Evolutionary conservation across 2,888 invertebrate genomes (phyloP).

Genomic region (Schrankia costaestrigalis): DNA sequence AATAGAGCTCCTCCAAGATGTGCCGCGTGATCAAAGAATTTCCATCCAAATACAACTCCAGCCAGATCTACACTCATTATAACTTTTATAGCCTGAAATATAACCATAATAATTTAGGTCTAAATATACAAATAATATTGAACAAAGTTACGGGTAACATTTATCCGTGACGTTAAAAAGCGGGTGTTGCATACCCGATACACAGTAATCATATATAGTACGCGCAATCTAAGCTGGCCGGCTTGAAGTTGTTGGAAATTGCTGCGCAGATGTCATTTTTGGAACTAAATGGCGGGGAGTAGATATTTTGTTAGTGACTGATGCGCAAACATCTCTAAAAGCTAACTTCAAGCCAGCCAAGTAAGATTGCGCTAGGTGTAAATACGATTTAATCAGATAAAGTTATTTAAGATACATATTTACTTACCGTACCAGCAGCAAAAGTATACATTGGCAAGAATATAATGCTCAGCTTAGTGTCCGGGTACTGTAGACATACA

Average conservation of each 20-base stretch:
- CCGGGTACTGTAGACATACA: slow-evolving; percentile 93
- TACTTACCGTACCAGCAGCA: slow-evolving; percentile 89
- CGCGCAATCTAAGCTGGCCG: too few relatives aligned
- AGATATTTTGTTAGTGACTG: too few relatives aligned
- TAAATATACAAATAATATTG: not conserved
- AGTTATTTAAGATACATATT: not conserved
- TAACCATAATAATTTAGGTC: not conserved
- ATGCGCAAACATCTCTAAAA: too few relatives aligned
- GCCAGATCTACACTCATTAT: slow-evolving; percentile 91
- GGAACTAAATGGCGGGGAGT: too few relatives aligned
- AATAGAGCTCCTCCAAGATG: slow-evolving; percentile 96
- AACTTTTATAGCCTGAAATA: slow-evolving; percentile 89
- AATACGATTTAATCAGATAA: too few relatives aligned
- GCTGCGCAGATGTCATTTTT: too few relatives aligned
- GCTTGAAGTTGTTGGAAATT: too few relatives aligned
- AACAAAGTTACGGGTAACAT: not conserved
- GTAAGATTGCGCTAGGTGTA: too few relatives aligned
- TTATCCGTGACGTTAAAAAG: too few relatives aligned
- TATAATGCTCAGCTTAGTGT: slow-evolving; percentile 92
- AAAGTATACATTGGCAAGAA: slow-evolving; percentile 95
- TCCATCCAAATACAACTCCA: slow-evolving; percentile 93
- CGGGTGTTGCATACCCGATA: too few relatives aligned
- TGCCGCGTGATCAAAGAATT: slow-evolving; percentile 98
- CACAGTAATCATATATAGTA: too few relatives aligned
- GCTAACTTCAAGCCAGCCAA: too few relatives aligned